Evolutionary conservation across 2,113 vertebrate genomes (phyloP).

Genomic region (Thunnus maccoyii): DNA sequence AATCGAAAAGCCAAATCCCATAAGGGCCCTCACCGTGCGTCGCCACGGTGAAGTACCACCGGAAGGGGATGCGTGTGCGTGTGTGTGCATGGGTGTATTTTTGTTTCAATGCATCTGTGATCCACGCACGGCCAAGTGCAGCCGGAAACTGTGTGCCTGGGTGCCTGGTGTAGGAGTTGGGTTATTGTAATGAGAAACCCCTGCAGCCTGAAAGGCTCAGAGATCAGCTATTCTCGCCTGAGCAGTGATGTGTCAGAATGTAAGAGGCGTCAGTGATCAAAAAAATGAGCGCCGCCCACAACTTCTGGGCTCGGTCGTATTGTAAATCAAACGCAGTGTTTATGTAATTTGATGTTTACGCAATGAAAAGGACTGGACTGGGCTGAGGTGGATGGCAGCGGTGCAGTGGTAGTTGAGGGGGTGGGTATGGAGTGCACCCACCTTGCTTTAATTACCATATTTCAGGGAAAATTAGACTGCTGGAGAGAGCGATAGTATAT

Average conservation of each 20-base stretch:
- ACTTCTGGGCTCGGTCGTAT: conserved; percentile 56
- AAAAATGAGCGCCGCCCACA: conserved; percentile 80
- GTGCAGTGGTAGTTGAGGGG: conserved; percentile 45
- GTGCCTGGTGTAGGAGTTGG: conserved; percentile 72
- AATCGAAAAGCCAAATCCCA: conserved; percentile 29
- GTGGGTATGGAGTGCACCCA: conserved; percentile 49
- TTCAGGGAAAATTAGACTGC: conserved; percentile 64
- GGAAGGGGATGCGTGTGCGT: conserved; percentile 32
- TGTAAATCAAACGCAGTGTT: conserved; percentile 64
- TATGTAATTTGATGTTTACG: conserved; percentile 81
- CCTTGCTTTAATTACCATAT: conserved; percentile 65
- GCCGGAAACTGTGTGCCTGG: conserved; percentile 57
- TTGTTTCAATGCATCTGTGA: conserved; percentile 16
- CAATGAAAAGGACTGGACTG: conserved; percentile 62
- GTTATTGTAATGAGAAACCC: conserved; percentile 73
- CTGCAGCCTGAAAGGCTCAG: conserved; percentile 69
- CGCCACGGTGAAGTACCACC: conserved; percentile 30
- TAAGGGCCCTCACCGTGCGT: conserved; percentile 23
- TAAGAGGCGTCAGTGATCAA: conserved; percentile 78
- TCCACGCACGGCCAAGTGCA: conserved; percentile 31
- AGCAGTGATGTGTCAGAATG: conserved; percentile 78
- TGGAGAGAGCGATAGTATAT: conserved; percentile 41
- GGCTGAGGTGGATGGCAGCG: conserved; percentile 54
- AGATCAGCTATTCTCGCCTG: conserved; percentile 80
- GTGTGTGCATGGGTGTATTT: conserved; percentile 22